phyloP scores from a whole-genome alignment of 2,113 vertebrate genomes.

The Cyprinodon tularosa region DNA sequence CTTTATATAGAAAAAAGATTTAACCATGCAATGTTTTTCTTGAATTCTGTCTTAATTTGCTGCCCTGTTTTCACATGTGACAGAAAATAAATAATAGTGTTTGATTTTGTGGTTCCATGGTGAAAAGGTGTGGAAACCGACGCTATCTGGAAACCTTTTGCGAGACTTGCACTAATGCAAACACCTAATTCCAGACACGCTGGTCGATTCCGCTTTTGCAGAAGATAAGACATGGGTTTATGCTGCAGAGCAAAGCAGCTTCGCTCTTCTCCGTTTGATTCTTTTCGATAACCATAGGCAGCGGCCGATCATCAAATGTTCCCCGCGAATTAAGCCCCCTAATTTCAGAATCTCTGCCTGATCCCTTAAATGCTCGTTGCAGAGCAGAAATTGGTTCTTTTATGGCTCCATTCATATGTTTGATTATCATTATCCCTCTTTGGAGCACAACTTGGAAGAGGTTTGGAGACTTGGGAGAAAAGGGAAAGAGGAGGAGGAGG shows the following conservation, averaged over 20 bases:
- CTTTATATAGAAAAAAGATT: no score
- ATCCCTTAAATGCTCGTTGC: constrained; percentile 59
- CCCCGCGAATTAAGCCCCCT: constrained; percentile 53
- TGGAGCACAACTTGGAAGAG: constrained; percentile 52
- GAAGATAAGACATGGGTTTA: constrained; percentile 42
- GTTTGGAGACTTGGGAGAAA: constrained; percentile 8
- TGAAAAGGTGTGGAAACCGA: no score
- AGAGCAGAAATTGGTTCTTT: constrained; percentile 54
- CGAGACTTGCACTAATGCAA: constrained; percentile 23
- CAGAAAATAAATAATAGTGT: no score
- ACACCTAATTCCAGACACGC: constrained; percentile 22
- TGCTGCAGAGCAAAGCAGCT: constrained; percentile 53
- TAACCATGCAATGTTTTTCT: no score
- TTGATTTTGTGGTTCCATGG: no score
- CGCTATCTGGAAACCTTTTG: not conserved
- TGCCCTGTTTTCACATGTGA: no score
- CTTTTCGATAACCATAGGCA: constrained; percentile 43
- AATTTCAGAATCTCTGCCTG: constrained; percentile 54
- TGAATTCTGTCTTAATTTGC: no score
- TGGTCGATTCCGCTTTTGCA: constrained; percentile 16
- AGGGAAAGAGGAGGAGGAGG: constrained; percentile 17
- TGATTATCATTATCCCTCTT: constrained; percentile 60
- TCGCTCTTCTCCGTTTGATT: constrained; percentile 47
- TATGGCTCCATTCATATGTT: constrained; percentile 51
- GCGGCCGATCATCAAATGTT: constrained; percentile 52